Percentiles rank a stretch among this genome's conserved stretches.
These are phyloP conservation scores for Helogale parvula DNA, from an alignment of 2,113 vertebrate species.

Conservation along the genomic window DNA sequence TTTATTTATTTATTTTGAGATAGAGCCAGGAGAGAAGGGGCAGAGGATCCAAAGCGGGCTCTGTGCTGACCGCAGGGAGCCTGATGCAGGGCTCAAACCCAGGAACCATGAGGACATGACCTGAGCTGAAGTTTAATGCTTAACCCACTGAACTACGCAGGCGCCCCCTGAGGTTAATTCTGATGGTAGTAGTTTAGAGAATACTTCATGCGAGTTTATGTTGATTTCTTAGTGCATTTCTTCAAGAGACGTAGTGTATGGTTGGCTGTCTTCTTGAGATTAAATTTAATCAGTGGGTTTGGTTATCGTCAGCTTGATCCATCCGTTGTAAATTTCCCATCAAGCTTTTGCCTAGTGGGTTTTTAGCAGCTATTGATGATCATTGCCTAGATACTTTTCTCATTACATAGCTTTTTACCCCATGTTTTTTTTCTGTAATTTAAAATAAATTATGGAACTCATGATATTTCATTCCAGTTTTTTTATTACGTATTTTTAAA, in stretches of 20 bases:
- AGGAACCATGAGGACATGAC: no score
- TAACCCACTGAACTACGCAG: no score
- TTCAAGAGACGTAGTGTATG: background rate
- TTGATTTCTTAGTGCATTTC: background rate
- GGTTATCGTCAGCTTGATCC: background rate
- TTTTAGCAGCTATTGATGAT: background rate
- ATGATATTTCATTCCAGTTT: background rate
- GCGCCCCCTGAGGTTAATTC: background rate
- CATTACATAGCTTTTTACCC: background rate
- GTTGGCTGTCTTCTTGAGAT: background rate
- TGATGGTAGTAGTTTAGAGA: background rate
- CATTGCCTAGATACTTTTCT: background rate
- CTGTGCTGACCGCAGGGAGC: no score
- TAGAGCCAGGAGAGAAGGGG: no score
- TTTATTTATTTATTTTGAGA: no score
- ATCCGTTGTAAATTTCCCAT: background rate
- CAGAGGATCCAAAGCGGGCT: no score
- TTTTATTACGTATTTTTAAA: slow-evolving; percentile 14
- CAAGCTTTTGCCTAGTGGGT: background rate
- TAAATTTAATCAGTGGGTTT: background rate
- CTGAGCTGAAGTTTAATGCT: no score
- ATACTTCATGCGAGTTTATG: background rate
- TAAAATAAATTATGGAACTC: background rate
- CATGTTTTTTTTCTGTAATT: background rate
- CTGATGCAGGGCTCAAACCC: no score